These are phyloP conservation scores for Mustelus asterias DNA, from an alignment of 2,113 vertebrate genomes.

Conservation along the genomic window DNA sequence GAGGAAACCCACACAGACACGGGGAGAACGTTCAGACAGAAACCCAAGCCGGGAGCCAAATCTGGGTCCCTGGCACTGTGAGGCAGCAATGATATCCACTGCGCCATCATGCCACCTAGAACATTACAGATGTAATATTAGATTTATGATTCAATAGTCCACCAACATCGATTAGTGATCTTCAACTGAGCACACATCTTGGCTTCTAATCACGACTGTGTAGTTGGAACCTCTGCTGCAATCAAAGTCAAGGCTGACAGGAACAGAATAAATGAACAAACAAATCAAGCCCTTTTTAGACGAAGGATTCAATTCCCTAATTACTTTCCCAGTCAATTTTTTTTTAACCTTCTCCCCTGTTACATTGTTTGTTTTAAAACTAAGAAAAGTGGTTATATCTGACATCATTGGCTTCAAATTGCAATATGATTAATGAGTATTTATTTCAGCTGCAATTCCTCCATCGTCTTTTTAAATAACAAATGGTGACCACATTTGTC, in stretches of 20 bases:
- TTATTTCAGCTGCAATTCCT: not conserved
- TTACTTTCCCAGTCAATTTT: not conserved
- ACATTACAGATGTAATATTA: not conserved
- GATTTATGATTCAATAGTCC: not conserved
- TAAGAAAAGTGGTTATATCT: not conserved
- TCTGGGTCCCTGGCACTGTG: too few species aligned
- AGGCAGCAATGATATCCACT: too few species aligned
- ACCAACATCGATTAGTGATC: not conserved
- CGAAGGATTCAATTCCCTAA: not conserved
- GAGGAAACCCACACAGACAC: too few species aligned
- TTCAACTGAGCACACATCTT: not conserved
- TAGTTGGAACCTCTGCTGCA: not conserved
- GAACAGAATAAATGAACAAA: not conserved
- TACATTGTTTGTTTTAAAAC: not conserved
- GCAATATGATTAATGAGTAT: not conserved
- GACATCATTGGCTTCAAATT: not conserved
- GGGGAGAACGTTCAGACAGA: too few species aligned
- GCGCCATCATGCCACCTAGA: too few species aligned
- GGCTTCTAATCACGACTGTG: not conserved
- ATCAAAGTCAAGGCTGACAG: not conserved
- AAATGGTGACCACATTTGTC: not conserved
- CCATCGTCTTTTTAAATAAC: not conserved
- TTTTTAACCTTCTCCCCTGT: not conserved
- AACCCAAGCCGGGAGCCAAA: too few species aligned
- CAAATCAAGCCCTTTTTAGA: not conserved